phyloP scores from a whole-genome alignment of 1,140 invertebrate species.

The Aradophagus sp. region DNA sequence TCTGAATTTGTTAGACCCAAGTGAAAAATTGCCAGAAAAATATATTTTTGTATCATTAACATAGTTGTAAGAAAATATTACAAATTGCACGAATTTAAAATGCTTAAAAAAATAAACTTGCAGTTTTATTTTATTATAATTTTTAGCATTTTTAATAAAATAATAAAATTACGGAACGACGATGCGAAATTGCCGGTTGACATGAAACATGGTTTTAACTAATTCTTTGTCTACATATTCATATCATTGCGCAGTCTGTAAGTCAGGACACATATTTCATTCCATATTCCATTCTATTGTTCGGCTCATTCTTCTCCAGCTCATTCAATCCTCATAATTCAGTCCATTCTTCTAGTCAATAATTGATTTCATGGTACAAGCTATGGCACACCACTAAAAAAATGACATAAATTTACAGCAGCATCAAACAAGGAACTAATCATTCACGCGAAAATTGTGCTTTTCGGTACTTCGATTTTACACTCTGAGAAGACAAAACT shows the following conservation, averaged over 20 bases:
- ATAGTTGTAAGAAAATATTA: too few species aligned
- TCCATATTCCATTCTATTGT: slow-evolving; percentile 44
- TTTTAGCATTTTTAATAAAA: background rate
- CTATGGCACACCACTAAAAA: slow-evolving; percentile 30
- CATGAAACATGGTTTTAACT: slow-evolving; percentile 36
- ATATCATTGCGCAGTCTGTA: slow-evolving; percentile 36
- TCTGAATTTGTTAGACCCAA: too few species aligned
- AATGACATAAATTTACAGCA: slow-evolving; percentile 28
- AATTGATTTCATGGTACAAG: slow-evolving; percentile 41
- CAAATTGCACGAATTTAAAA: too few species aligned
- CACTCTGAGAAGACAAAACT: too few species aligned
- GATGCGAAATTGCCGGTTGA: slow-evolving; percentile 6
- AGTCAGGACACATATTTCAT: slow-evolving; percentile 45
- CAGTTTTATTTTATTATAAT: too few species aligned
- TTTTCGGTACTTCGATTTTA: background rate
- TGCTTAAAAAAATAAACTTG: too few species aligned
- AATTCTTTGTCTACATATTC: slow-evolving; percentile 50
- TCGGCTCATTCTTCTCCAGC: slow-evolving; percentile 46
- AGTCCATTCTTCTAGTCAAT: slow-evolving; percentile 46
- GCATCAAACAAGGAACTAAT: slow-evolving; percentile 26
- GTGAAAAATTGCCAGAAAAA: too few species aligned
- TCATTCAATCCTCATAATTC: slow-evolving; percentile 50
- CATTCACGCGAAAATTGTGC: slow-evolving; percentile 11
- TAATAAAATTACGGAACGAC: background rate
- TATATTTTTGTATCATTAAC: too few species aligned